Evolutionary conservation across 2,113 vertebrate species (phyloP).

Genomic region (Dicrurus megarhynchus): DNA sequence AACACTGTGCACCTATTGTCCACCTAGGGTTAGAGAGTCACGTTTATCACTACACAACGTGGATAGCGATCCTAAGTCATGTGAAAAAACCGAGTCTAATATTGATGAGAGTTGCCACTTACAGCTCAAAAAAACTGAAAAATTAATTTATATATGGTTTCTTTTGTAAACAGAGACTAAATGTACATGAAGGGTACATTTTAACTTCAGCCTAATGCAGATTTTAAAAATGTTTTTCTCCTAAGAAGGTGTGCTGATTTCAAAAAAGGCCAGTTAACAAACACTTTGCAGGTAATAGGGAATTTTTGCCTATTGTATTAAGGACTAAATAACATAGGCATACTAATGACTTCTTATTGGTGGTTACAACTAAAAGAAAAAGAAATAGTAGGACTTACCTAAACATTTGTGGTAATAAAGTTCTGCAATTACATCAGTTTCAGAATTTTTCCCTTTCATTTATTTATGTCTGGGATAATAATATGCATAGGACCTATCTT

Average conservation of each 20-base stretch:
- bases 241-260: background rate
- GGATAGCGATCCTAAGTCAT: rapidly evolving
- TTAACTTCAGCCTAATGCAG: background rate
- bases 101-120: background rate
- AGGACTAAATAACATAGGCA: background rate
- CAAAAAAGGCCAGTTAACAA: background rate
- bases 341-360: background rate
- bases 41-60: background rate
- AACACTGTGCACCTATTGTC: background rate
- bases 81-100: background rate
- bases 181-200: background rate
- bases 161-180: background rate
- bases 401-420: background rate
- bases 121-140: background rate
- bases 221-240: background rate
- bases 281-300: background rate
- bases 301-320: background rate
- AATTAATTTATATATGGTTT: background rate
- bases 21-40: background rate
- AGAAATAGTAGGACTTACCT: background rate
- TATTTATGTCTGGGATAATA: background rate
- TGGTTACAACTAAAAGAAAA: background rate
- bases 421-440: background rate
- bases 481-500: background rate
- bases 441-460: background rate